Conservation (phyloP, 1,140 invertebrate genomes). For the Telenomus remus region DNA sequence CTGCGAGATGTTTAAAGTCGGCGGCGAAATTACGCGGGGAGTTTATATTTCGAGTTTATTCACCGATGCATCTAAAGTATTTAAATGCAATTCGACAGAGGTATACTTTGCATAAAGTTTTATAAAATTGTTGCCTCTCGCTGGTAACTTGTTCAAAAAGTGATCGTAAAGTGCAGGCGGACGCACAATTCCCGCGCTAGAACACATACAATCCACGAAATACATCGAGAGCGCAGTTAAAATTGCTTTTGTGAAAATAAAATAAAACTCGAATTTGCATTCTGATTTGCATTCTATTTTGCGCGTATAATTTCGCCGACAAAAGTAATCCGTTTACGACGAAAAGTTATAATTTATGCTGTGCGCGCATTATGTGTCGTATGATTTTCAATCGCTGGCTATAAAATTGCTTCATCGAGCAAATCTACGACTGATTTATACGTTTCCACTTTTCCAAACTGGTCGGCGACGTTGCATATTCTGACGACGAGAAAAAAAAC, state of each 20-base stretch:
- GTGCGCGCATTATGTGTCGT: not conserved
- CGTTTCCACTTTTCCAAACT: not conserved
- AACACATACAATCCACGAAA: slow-evolving; percentile 33
- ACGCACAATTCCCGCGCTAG: slow-evolving; percentile 16
- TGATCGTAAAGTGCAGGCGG: slow-evolving; percentile 31
- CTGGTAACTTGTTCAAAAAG: too few species aligned
- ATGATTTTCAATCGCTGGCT: too few species aligned
- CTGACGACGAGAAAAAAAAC: too few species aligned
- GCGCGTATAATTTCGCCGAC: too few species aligned
- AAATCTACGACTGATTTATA: not conserved
- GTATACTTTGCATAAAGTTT: slow-evolving; percentile 41
- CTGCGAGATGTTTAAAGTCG: slow-evolving; percentile 26
- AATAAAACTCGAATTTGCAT: slow-evolving; percentile 23
- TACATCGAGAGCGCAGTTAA: slow-evolving; percentile 18
- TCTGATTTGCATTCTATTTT: slow-evolving; percentile 6
- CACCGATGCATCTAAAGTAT: slow-evolving; percentile 27
- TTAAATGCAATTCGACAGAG: slow-evolving; percentile 26
- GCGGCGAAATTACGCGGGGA: slow-evolving; percentile 22
- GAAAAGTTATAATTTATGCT: not conserved
- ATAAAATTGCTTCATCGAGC: too few species aligned
- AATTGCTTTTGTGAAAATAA: slow-evolving; percentile 21
- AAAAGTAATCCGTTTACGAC: too few species aligned
- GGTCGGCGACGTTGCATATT: too few species aligned
- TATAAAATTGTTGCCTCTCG: slow-evolving; percentile 42
- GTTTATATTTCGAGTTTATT: slow-evolving; percentile 34